phyloP scores from a whole-genome alignment of 2,888 invertebrate species.

The Melinaea marsaeus region DNA sequence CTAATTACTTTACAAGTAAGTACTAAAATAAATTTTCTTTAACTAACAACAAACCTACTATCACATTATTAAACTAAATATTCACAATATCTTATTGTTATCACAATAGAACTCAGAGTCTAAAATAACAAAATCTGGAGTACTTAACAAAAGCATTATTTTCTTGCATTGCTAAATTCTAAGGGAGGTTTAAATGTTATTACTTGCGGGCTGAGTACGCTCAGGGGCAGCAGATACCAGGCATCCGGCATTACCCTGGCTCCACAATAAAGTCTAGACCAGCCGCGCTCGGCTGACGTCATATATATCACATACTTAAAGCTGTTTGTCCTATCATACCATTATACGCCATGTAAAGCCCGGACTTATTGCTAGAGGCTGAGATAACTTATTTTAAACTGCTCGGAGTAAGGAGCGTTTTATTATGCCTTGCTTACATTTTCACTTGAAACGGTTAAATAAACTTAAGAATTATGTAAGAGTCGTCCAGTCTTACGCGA shows the following conservation, averaged over 20 bases:
- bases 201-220: slow-evolving; percentile 13
- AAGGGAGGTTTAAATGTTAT: slow-evolving; percentile 1
- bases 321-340: slow-evolving; percentile 78
- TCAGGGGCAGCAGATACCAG: slow-evolving; percentile 36
- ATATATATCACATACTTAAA: slow-evolving; percentile 77
- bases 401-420: slow-evolving; percentile 60
- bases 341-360: slow-evolving; percentile 75
- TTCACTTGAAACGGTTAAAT: too few relatives aligned
- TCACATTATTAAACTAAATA: too few relatives aligned
- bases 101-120: too few relatives aligned
- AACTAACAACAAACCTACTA: too few relatives aligned
- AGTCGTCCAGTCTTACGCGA: too few relatives aligned
- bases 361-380: slow-evolving; percentile 68
- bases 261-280: slow-evolving; percentile 61
- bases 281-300: slow-evolving; percentile 68
- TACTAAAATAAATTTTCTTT: too few relatives aligned
- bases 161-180: slow-evolving; percentile 14
- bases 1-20: too few relatives aligned
- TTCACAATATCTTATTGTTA: too few relatives aligned
- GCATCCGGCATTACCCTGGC: slow-evolving; percentile 59
- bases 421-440: slow-evolving; percentile 45
- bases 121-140: too few relatives aligned
- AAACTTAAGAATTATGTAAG: too few relatives aligned
- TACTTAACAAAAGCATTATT: not conserved
- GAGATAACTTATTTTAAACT: slow-evolving; percentile 72